phyloP scores from a whole-genome alignment of 2,888 invertebrate genomes.

The Ormyrus rosae region DNA sequence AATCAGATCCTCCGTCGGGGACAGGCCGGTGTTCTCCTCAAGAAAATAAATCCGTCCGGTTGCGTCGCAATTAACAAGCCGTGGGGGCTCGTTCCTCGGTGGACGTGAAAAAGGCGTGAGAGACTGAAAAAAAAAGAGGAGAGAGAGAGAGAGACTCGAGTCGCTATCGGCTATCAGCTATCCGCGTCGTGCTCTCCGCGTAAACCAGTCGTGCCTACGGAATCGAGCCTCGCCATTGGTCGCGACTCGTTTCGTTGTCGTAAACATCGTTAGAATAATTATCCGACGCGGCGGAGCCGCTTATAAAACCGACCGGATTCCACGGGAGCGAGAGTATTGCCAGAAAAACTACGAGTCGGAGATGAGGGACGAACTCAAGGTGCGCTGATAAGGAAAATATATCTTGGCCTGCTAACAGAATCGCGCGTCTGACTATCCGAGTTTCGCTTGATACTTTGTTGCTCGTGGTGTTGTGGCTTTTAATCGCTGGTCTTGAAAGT shows the following conservation, averaged over 20 bases:
- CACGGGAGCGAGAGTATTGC: conserved; percentile 12
- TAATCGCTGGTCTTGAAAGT: too few species aligned
- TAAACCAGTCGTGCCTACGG: conserved; percentile 52
- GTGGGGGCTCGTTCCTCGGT: conserved; percentile 23
- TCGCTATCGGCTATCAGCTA: conserved; percentile 15
- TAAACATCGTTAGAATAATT: conserved; percentile 54
- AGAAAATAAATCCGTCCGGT: too few species aligned
- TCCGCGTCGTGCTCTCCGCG: conserved; percentile 31
- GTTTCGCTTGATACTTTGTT: too few species aligned
- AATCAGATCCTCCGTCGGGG: too few species aligned
- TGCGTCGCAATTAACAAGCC: not conserved
- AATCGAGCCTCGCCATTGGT: conserved; percentile 27
- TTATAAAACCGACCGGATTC: conserved; percentile 52
- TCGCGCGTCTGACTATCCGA: too few species aligned
- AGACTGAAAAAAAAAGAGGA: not conserved
- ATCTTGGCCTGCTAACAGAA: not conserved
- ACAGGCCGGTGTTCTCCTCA: too few species aligned
- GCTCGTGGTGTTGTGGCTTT: too few species aligned
- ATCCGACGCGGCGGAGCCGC: not conserved
- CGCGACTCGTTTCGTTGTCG: not conserved
- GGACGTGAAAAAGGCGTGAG: not conserved
- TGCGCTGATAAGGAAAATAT: conserved; percentile 25
- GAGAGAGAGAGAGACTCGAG: conserved; percentile 15
- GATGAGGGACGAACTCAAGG: conserved; percentile 54
- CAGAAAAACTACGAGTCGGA: conserved; percentile 1